Evolutionary conservation across 2,797 vertebrate genomes (phyloP).

Genomic region (Characodon lateralis): DNA sequence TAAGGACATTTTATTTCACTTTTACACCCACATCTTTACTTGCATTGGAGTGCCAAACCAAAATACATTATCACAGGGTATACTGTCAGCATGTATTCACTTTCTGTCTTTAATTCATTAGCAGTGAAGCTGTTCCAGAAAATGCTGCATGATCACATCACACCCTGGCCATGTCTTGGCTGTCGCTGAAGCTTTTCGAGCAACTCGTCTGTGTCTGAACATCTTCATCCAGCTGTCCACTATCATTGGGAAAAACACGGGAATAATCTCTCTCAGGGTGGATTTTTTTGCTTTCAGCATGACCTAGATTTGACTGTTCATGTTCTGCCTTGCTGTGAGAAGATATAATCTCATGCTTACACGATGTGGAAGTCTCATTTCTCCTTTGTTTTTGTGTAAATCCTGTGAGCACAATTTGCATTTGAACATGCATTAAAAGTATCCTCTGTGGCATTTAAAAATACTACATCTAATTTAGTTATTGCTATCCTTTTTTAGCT

Average conservation of each 20-base stretch:
- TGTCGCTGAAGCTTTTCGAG: conserved; percentile 41
- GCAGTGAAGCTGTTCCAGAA: conserved; percentile 53
- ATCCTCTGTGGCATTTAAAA: conserved; percentile 34
- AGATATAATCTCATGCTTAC: conserved; percentile 59
- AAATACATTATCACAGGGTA: conserved; percentile 19
- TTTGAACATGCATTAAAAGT: conserved; percentile 39
- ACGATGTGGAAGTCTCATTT: conserved; percentile 43
- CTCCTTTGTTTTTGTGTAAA: conserved; percentile 61
- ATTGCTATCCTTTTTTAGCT: conserved; percentile 28
- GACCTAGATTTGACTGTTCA: conserved; percentile 59
- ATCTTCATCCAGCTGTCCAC: conserved; percentile 53
- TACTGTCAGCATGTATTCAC: conserved; percentile 26
- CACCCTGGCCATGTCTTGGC: conserved; percentile 16
- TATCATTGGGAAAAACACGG: conserved; percentile 26
- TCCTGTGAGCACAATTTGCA: conserved; percentile 57
- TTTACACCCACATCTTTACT: conserved; percentile 48
- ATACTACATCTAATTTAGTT: neutral
- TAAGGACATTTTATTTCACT: conserved; percentile 43
- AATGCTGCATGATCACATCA: conserved; percentile 44
- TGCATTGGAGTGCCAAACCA: conserved; percentile 15
- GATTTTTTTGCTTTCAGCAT: conserved; percentile 40
- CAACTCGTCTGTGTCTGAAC: conserved; percentile 36
- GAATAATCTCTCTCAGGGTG: conserved; percentile 49
- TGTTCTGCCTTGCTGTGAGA: conserved; percentile 35
- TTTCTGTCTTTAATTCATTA: conserved; percentile 45